Conservation (phyloP, 2,113 vertebrate species). For the Cygnus atratus region DNA sequence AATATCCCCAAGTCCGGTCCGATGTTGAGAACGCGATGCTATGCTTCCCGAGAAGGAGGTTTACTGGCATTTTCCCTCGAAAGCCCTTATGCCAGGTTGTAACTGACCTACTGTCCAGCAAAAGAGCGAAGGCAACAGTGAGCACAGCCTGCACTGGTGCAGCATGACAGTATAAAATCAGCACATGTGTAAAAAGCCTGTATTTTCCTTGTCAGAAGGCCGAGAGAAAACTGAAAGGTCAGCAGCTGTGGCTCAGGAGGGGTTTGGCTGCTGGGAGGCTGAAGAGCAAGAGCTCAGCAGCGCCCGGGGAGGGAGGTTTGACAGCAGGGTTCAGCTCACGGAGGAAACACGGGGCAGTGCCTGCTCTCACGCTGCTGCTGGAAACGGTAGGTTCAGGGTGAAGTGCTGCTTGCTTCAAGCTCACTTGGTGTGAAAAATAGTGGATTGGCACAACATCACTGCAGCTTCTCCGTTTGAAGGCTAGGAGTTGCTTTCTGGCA, state of each 20-base stretch:
- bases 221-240: background rate
- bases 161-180: background rate
- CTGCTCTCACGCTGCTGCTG: background rate
- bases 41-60: background rate
- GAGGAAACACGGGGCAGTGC: background rate
- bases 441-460: background rate
- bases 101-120: background rate
- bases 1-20: background rate
- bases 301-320: background rate
- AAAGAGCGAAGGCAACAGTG: background rate
- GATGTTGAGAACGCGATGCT: background rate
- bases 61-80: background rate
- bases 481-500: background rate
- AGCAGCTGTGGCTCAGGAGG: background rate
- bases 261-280: background rate
- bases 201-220: background rate
- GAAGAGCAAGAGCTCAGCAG: background rate
- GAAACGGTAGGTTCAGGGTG: too few species aligned
- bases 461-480: background rate
- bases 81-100: background rate
- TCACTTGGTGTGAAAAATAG: background rate
- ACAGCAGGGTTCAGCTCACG: background rate
- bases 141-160: background rate
- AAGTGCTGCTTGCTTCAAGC: background rate
- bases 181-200: background rate